Percentiles rank a stretch among this genome's conserved stretches.
Conservation (phyloP, 2,888 invertebrate species). For the Scaptomyza cyrtandrae region DNA sequence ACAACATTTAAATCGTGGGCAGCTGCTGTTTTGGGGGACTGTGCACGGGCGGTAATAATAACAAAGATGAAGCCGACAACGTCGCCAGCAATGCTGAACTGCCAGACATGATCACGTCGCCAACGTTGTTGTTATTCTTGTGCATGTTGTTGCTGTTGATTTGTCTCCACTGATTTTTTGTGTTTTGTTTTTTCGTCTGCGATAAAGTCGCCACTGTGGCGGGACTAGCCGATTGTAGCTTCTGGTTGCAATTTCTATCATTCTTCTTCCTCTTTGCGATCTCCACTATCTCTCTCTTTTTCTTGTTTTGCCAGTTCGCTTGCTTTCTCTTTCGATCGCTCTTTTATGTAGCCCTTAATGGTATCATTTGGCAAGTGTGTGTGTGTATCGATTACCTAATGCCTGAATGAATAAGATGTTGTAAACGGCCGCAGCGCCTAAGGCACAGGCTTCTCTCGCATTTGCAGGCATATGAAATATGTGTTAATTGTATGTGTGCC, state of each 20-base stretch:
- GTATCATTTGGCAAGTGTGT: slow-evolving; percentile 65
- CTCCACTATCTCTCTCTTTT: slow-evolving; percentile 6
- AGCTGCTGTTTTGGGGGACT: slow-evolving; percentile 41
- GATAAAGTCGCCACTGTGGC: slow-evolving; percentile 76
- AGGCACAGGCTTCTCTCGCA: too few species aligned
- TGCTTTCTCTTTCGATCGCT: slow-evolving; percentile 28
- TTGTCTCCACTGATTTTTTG: slow-evolving; percentile 60
- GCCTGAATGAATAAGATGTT: slow-evolving; percentile 69
- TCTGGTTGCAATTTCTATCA: slow-evolving; percentile 67
- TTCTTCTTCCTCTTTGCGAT: slow-evolving; percentile 10
- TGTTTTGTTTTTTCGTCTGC: slow-evolving; percentile 60
- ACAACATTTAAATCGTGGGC: slow-evolving; percentile 50
- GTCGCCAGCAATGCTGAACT: slow-evolving; percentile 73
- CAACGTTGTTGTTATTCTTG: slow-evolving; percentile 35
- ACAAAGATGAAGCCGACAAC: slow-evolving; percentile 74
- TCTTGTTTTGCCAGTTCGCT: slow-evolving; percentile 6
- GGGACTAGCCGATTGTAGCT: slow-evolving; percentile 70
- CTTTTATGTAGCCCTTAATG: slow-evolving; percentile 72
- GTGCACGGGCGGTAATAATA: slow-evolving; percentile 70
- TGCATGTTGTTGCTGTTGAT: slow-evolving; percentile 39
- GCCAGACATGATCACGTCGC: slow-evolving; percentile 76
- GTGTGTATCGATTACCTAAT: slow-evolving; percentile 70
- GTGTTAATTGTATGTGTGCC: slow-evolving; percentile 52
- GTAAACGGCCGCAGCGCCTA: too few species aligned
- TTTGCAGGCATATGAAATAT: slow-evolving; percentile 21